Evolutionary conservation across 2,888 invertebrate species (phyloP), one percentile per base, ranked within the genome.

Genomic region (Ptychoptera albimana): DNA sequence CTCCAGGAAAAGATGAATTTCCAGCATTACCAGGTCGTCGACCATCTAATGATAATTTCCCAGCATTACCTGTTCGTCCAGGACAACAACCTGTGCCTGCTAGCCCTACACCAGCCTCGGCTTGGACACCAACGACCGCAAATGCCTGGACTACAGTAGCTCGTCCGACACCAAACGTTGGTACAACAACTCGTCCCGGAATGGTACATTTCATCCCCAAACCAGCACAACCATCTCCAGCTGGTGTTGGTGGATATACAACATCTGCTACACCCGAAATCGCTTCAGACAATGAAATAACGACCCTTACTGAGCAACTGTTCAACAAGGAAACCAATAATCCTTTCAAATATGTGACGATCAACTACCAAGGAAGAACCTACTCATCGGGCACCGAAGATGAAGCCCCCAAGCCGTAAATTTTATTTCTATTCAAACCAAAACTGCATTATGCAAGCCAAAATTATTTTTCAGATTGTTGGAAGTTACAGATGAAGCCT

Each of bases 321-420:
- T 70, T 81, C 46, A 71, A 70, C 45, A 79, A 81, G 57, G 87
- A 87, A 57, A 64, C 63, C 1, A 85, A 83, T 59, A 85, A 83
- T 59, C 81, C 80, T 36, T 74, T 79, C 7, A 75, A 66, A 55
- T 72, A 74, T 51, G 68, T 85, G n/a, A 75, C 72, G 0, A 56
- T 86, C 2, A 82, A 85, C 60, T 70, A 77, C 48, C 87, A 88
- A 66, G 79, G 77, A 49, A 75, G 75, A 59, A 85, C 85, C 0
- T 73, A 77, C 2, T 79, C 82, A 8, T 72, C 73, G 41, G 79
- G 78, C 12, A 66, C 65, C 43, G 71, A 67, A 11, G 87, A 88
- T 58, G 76, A 79, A 60, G 84, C 87, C 8, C 75, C 84, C 23
- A 63, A 70, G 52, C 79, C 82, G 86, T 87, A 71, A 77, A 80